Base-by-base conservation (phyloP, 1,140 invertebrate genomes). In the Radopholus similis region DNA sequence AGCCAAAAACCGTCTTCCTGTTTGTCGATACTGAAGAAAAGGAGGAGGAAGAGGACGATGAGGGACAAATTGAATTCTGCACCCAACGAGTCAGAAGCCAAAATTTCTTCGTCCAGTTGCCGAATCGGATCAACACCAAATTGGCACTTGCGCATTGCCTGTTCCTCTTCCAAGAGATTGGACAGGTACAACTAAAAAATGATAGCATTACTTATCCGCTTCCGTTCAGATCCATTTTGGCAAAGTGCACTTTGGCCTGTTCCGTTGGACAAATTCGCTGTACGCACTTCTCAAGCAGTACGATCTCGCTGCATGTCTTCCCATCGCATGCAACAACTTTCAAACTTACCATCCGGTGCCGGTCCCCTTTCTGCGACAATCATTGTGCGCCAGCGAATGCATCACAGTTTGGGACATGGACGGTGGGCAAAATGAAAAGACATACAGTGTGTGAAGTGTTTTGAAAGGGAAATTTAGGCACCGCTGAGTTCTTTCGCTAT, bases 401-500 rank as follows among this genome's bases (percentile, higher is more conserved):
- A 28, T 47, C 32, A 15, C 58, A 35, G 32, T 62, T 49, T 62
- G 58, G 58, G 58, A 62, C 32, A 23, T 62, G n/a, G 32, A 49
- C 35, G 58, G n/a, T n/a, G n/a, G n/a, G n/a, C n/a, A n/a, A n/a
- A n/a, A n/a, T n/a, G n/a, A n/a, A n/a, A n/a, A n/a, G n/a, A n/a
- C n/a, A n/a, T n/a, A n/a, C n/a, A n/a, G n/a, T n/a, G n/a, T n/a
- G n/a, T n/a, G n/a, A n/a, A n/a, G n/a, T n/a, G n/a, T n/a, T n/a
- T n/a, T n/a, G n/a, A n/a, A n/a, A n/a, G n/a, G n/a, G n/a, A n/a
- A n/a, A n/a, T n/a, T n/a, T n/a, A n/a, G n/a, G 58, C 42, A 49
- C 28, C 32, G n/a, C 30, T 23, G 58, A 62, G 28, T 62, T 62
- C 30, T 62, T 47, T 28, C 23, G 49, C 44, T 62, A 62, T 62